Evolutionary conservation across 2,797 vertebrate genomes (phyloP).

Genomic region (Neosilurus hyrtlii): DNA sequence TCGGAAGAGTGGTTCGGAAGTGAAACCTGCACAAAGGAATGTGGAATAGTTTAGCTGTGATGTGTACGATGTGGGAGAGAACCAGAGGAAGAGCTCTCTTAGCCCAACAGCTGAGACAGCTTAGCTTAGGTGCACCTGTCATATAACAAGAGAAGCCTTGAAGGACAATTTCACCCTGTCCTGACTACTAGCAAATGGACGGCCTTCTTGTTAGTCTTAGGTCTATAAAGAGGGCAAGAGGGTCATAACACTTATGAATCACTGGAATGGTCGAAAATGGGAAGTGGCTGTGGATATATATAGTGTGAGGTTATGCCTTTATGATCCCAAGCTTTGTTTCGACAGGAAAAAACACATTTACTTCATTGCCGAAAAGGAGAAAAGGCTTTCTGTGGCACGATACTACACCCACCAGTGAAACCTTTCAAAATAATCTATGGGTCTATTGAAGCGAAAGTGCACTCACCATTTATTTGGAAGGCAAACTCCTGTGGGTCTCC

Average conservation of each 20-base stretch:
- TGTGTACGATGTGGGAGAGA: slow-evolving; percentile 56
- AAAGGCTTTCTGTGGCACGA: neutral
- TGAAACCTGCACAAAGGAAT: slow-evolving; percentile 58
- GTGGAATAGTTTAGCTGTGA: slow-evolving; percentile 59
- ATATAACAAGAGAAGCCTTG: slow-evolving; percentile 70
- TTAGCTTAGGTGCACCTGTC: slow-evolving; percentile 73
- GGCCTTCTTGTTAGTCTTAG: slow-evolving; percentile 69
- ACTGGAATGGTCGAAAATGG: slow-evolving; percentile 68
- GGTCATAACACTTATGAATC: slow-evolving; percentile 66
- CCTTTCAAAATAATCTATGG: neutral
- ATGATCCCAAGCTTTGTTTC: slow-evolving; percentile 1
- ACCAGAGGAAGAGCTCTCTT: slow-evolving; percentile 60
- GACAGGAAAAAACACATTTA: slow-evolving; percentile 13
- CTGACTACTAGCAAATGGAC: slow-evolving; percentile 63
- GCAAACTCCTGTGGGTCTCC: slow-evolving; percentile 76
- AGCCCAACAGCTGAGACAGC: slow-evolving; percentile 67
- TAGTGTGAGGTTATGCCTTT: slow-evolving; percentile 41
- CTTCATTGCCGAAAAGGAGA: slow-evolving; percentile 9
- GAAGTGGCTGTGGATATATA: slow-evolving; percentile 63
- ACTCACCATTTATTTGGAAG: slow-evolving; percentile 87
- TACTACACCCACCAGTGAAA: neutral
- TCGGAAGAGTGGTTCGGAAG: slow-evolving; percentile 35
- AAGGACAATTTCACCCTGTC: slow-evolving; percentile 57
- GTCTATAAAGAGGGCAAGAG: slow-evolving; percentile 67
- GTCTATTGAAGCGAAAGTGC: neutral